Evolutionary conservation across 2,888 invertebrate genomes (phyloP), one percentile per base, ranked within the genome.

Genomic region (Tinea semifulvella): DNA sequence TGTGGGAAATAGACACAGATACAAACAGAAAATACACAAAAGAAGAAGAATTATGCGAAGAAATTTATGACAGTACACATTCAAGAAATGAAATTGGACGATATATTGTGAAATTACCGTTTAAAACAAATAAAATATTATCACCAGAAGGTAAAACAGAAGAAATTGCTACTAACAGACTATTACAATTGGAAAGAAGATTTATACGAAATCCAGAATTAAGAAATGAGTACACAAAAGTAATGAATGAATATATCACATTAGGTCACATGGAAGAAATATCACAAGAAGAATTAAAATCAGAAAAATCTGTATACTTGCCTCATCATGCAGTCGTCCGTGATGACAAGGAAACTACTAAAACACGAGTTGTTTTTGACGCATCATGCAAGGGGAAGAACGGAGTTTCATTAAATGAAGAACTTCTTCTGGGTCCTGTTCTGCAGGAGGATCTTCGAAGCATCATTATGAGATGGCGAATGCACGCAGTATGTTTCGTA

Each of bases 311-410:
- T 7, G 5, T 7, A 7, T 22, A 22, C 8, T 8, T 22, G 5
- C 22, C 22, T 22, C 22, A 22, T 22, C 22, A 22, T 22, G 22
- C 22, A n/a, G n/a, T n/a, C n/a, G n/a, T n/a, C n/a, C n/a, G n/a
- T n/a, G n/a, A n/a, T n/a, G n/a, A n/a, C n/a, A n/a, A n/a, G n/a
- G n/a, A n/a, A 10, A 7, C n/a, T 27, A 22, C 27, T 20, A 26
- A 20, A 31, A 38, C 48, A 3, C 42, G 60, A 2, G 49, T 55
- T 0, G 53, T 56, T 0, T 56, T 52, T 42, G 43, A 50, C 42
- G 49, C 43, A 1, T 51, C 51, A 0, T 19, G 44, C 1, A 44
- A 25, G 7, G 44, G 45, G 1, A 19, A 18, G 2, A 45, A 46
- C 8, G 43, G 44, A 18, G 16, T 43, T 1, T 45, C 50, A 8